phyloP scores from a whole-genome alignment of 1,140 invertebrate species.

The Ladona fulva region DNA sequence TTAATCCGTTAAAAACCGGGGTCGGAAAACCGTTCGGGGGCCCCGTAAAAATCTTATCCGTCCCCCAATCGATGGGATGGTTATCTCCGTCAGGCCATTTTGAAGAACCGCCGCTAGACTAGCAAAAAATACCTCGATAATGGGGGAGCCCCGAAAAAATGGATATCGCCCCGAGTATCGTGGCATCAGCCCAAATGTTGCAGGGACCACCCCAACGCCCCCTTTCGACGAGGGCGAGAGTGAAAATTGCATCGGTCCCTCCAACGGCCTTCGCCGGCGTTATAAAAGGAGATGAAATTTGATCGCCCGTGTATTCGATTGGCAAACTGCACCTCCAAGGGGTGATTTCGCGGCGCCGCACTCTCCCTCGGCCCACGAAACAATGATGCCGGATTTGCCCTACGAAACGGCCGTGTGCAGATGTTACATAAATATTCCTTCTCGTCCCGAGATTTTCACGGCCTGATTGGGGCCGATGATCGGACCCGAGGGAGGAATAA shows the following conservation, averaged over 20 bases:
- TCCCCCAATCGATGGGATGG: too few species aligned
- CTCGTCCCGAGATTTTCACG: background rate
- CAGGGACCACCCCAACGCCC: background rate
- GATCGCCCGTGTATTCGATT: too few species aligned
- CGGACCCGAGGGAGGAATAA: background rate
- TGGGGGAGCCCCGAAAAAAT: background rate
- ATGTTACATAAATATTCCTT: background rate
- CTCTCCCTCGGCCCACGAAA: background rate
- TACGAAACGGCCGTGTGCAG: background rate
- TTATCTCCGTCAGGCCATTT: too few species aligned
- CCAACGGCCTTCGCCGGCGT: background rate
- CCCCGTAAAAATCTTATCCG: too few species aligned
- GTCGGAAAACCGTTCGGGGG: too few species aligned
- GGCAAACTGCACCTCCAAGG: too few species aligned
- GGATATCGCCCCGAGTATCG: background rate
- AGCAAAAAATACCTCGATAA: background rate
- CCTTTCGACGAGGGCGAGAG: background rate
- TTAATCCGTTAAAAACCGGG: too few species aligned
- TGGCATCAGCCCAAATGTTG: background rate
- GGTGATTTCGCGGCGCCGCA: background rate
- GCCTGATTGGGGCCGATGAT: background rate
- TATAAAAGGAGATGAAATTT: background rate
- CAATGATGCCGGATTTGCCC: background rate
- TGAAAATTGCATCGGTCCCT: background rate
- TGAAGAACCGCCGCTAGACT: too few species aligned